Evolutionary conservation across 2,888 invertebrate genomes (phyloP), one percentile per base, ranked within the genome.

Genomic region (Panorpa germanica): DNA sequence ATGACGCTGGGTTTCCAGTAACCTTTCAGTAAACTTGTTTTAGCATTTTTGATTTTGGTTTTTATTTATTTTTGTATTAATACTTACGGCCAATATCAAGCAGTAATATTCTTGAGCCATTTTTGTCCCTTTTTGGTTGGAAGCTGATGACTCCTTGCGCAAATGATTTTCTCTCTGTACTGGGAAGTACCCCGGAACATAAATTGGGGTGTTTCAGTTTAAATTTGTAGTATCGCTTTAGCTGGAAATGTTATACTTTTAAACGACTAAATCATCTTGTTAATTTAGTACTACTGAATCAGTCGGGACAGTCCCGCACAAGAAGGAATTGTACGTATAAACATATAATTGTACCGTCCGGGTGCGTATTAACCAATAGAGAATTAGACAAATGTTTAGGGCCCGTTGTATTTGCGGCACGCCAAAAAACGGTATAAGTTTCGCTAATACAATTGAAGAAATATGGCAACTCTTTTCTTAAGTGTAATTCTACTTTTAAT

Each of bases 1-100:
- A 76, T 65, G 32, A 67, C 58, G 25, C 74, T 74, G 2, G 75
- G 71, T 39, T 78, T 72, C 83, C 83, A 83, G 47, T 65, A 70
- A 38, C 61, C 71, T 71, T 44, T 4, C 55, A 52, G 32, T 37
- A 33, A 28, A 23, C 9, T 13, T 11, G 8, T n/a, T 14, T 33
- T 23, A 24, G 4, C 20, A 17, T 8, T 21, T 34, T 7, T 27
- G 6, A 7, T 8, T 9, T 5, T 14, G n/a, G 12, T 19, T 18
- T 25, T 14, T 9, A 21, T n/a, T 29, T 18, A 8, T 11, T 17
- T 19, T 12, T 27, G 3, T 28, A 31, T 14, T 8, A 14, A 25
- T 20, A 55, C 63, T 59, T 47, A 76, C 76, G 66, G 48, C 81
- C 81, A 29, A 65, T 61, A 44, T 80, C 70, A 2, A 81, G 46